These are phyloP conservation scores for Cynocephalus volans DNA, from an alignment of 2,113 vertebrate genomes.

Conservation along the genomic window DNA sequence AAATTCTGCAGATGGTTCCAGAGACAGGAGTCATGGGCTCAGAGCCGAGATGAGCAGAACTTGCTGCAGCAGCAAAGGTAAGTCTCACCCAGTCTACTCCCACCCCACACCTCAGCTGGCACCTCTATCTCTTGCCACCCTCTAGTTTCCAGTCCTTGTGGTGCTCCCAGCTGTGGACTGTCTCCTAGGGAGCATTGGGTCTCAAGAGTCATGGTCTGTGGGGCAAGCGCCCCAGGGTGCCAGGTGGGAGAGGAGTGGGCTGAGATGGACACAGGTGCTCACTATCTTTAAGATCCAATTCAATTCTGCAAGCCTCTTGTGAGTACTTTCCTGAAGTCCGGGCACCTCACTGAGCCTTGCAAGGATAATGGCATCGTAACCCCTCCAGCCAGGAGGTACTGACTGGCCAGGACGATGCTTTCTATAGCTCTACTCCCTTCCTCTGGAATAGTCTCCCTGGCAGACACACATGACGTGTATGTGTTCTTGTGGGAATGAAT, in stretches of 20 bases:
- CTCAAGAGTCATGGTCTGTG: not conserved
- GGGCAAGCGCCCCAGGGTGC: not conserved
- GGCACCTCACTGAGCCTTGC: not conserved
- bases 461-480: not conserved
- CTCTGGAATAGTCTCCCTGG: not conserved
- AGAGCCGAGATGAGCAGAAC: slow-evolving; percentile 88
- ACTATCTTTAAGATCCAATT: not conserved
- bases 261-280: not conserved
- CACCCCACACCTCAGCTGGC: fast-evolving
- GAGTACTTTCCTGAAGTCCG: not conserved
- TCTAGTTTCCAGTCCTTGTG: not conserved
- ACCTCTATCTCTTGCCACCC: fast-evolving
- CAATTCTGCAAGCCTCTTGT: not conserved
- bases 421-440: not conserved
- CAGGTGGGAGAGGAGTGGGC: not conserved
- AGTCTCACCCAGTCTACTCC: slow-evolving; percentile 53
- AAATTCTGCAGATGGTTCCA: slow-evolving; percentile 84
- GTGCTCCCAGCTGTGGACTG: not conserved
- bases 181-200: not conserved
- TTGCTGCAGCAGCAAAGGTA: slow-evolving; percentile 90
- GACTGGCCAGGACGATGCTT: not conserved
- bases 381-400: not conserved
- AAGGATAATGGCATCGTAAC: not conserved
- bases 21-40: slow-evolving; percentile 84
- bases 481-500: not conserved